Conservation (phyloP, 2,797 vertebrate genomes). For the Clarias laeviceps region DNA sequence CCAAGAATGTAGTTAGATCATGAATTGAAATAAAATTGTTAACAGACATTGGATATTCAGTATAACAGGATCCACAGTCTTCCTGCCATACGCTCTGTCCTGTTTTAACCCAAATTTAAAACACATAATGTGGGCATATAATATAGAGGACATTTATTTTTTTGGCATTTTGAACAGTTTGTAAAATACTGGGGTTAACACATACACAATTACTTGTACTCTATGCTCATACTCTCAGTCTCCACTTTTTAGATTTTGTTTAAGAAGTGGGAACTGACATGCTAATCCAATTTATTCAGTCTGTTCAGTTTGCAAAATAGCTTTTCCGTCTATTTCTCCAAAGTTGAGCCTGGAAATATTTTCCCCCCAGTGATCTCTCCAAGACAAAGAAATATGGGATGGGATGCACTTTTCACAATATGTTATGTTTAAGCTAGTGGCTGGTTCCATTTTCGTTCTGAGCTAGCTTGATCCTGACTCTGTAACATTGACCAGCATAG, state of each 20-base stretch:
- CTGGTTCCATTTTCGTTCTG: neutral
- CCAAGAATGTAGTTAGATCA: constrained; percentile 5
- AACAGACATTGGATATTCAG: constrained; percentile 5
- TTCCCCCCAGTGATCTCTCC: neutral
- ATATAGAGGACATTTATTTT: neutral
- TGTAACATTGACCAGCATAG: neutral
- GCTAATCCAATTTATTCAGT: neutral
- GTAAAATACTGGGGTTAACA: neutral
- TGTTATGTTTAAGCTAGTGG: neutral
- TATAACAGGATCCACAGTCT: neutral
- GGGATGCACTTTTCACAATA: neutral
- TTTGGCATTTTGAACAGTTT: neutral
- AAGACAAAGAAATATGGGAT: neutral
- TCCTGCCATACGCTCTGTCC: neutral
- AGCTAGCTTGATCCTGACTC: too few relatives aligned
- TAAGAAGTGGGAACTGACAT: neutral
- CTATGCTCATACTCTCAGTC: neutral
- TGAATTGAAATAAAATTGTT: constrained; percentile 7
- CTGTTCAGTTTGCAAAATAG: neutral
- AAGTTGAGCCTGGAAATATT: neutral
- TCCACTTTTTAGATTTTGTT: neutral
- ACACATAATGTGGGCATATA: neutral
- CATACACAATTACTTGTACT: neutral
- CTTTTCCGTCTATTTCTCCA: neutral
- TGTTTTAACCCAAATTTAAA: neutral